These are phyloP conservation scores for Pseudoips prasinana DNA, from an alignment of 2,888 invertebrate species.

Conservation along the genomic window DNA sequence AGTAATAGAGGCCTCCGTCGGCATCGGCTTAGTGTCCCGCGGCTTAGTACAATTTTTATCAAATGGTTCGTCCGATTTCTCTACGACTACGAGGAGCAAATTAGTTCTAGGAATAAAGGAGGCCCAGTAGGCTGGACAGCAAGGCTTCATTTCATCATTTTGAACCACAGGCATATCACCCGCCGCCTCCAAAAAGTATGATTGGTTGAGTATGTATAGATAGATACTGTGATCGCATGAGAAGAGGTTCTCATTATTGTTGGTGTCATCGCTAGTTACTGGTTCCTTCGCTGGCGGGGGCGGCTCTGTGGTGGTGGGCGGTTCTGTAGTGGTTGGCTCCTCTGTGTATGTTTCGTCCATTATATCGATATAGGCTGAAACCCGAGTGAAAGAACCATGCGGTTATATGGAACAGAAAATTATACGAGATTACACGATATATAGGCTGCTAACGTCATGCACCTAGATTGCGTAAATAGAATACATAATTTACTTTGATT, in stretches of 20 bases:
- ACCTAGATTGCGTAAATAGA: constrained; percentile 10
- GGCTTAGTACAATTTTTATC: constrained; percentile 69
- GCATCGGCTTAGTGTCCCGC: constrained; percentile 81
- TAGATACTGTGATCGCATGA: constrained; percentile 89
- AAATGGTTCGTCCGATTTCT: constrained; percentile 56
- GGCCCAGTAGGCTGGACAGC: constrained; percentile 83
- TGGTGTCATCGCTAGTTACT: constrained; percentile 52
- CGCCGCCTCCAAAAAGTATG: constrained; percentile 64
- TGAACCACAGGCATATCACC: constrained; percentile 53
- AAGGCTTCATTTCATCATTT: constrained; percentile 50
- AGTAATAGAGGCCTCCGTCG: constrained; percentile 55
- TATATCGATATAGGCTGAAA: constrained; percentile 49
- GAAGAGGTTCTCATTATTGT: constrained; percentile 66
- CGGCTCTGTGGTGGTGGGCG: constrained; percentile 38
- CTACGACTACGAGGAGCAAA: constrained; percentile 88
- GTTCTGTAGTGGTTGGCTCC: constrained; percentile 47
- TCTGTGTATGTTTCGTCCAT: constrained; percentile 45
- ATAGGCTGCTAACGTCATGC: constrained; percentile 24
- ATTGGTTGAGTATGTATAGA: constrained; percentile 86
- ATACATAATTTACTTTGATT: constrained; percentile 1
- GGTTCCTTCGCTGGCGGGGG: constrained; percentile 45
- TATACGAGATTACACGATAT: constrained; percentile 39
- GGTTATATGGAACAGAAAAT: constrained; percentile 65
- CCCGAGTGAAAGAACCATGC: constrained; percentile 52
- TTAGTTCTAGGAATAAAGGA: constrained; percentile 90